Conservation (phyloP, 1,140 invertebrate genomes). For the Diabrotica virgifera region DNA sequence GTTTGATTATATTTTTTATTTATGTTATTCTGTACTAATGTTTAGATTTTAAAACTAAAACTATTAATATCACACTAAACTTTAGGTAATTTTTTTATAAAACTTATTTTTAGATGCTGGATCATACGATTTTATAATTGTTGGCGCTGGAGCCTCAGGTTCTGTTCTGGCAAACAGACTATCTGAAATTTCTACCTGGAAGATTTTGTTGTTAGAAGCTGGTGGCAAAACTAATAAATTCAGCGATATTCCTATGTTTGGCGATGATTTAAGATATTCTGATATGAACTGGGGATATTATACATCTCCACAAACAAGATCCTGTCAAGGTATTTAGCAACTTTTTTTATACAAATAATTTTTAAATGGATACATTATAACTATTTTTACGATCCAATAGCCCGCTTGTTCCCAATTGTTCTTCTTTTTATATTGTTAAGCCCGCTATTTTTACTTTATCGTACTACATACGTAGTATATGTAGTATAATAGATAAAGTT, state of each 20-base stretch:
- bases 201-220: conserved; percentile 35
- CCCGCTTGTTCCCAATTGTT: no score
- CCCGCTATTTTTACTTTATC: no score
- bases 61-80: no score
- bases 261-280: conserved; percentile 19
- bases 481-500: no score
- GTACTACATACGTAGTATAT: no score
- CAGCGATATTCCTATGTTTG: conserved; percentile 30
- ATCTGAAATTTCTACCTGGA: conserved; percentile 27
- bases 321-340: conserved; percentile 20
- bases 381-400: no score
- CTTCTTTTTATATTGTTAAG: no score
- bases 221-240: conserved; percentile 39
- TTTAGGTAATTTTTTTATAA: background rate
- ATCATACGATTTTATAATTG: conserved; percentile 35
- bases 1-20: no score
- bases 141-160: conserved; percentile 35
- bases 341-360: no score
- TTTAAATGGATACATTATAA: no score
- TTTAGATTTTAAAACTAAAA: no score
- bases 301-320: conserved; percentile 47
- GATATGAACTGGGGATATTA: conserved; percentile 65
- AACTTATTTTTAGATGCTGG: conserved; percentile 27
- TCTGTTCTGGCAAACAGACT: conserved; percentile 33
- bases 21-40: no score